Evolutionary conservation across 1,140 invertebrate genomes (phyloP), one percentile per base, ranked within the genome.

Genomic region (Camponotus floridanus): DNA sequence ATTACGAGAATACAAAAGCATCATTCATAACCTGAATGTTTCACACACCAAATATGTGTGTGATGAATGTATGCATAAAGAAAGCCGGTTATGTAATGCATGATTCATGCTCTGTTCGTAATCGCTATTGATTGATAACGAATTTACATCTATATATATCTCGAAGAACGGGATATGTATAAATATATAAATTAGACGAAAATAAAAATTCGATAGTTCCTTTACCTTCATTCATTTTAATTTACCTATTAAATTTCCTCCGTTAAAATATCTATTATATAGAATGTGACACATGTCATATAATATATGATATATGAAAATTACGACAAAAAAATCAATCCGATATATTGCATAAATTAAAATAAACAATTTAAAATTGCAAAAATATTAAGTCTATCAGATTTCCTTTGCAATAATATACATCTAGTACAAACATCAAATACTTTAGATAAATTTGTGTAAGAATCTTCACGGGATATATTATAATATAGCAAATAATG

Each of bases 211-310:
- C 42, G 31, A 31, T 79, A 33, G 15, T 13, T 21, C n/a, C 61
- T 64, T 67, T 65, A 48, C 42, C 61, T 42, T 18, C 15, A 62
- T 76, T 79, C 31, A 36, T 42, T 79, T 13, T 31, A 48, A 36
- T 42, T 48, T 33, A 7, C 6, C 13, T 26, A 13, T 21, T 26
- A 61, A 62, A 36, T 76, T 11, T 76, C 18, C 11, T 48, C 45
- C 45, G 11, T 45, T 26, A 26, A 26, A 26, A 26, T 26, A 26
- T 79, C 76, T 42, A 70, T 18, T 18, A 80, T 26, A 26, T 26
- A 18, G n/a, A 15, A 70, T 51, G 6, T 31, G n/a, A 80, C 51
- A 31, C 18, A 31, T n/a, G 8, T 45, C 42, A 21, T 42, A 36
- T 36, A 36, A 26, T 31, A 33, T 48, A 7, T 15, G 15, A 13